Base-by-base conservation (phyloP, 2,888 invertebrate genomes). In the Lepeophtheirus nordmannii region DNA sequence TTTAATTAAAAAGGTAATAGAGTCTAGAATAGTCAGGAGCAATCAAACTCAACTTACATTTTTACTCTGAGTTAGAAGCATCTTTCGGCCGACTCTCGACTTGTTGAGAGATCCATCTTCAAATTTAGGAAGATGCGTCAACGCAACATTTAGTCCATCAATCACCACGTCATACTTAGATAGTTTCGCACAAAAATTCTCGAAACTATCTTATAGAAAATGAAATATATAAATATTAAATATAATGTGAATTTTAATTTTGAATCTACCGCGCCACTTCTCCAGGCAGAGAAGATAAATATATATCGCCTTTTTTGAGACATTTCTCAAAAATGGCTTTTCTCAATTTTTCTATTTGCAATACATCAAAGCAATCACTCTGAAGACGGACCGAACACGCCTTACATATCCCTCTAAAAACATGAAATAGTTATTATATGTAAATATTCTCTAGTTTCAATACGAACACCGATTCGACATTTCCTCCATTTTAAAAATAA, bases 271-370 rank as follows among this genome's bases (percentile, higher is more conserved):
- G 53, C 53, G 2, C 53, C 53, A 46, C 53, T 17, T 46, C 53
- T n/a, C 53, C 53, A n/a, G 53, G 53, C 17, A 46, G 53, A 46
- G 53, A 46, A 17, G 53, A 46, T 46, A 46, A 17, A 17, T 46
- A 46, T 14, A 46, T 46, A 46, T 46, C 53, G 30, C 53, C n/a
- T 46, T 46, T 46, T 17, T 46, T 46, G 3, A 46, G 53, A 46
- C 53, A 46, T 17, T 46, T 46, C n/a, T 46, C 17, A 46, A n/a
- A 46, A 3, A 46, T 46, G 8, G 17, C 53, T 5, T 46, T 17
- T 17, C 53, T 46, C 14, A 46, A 17, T 46, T 14, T 46, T 17
- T 46, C 53, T 17, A 46, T 46, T 14, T 46, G 3, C 2, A 8
- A 46, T 14, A 5, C 3, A 46, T 17, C 17, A 46, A 46, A 46